phyloP scores from a whole-genome alignment of 2,113 vertebrate genomes.

The Embiotoca jacksoni region DNA sequence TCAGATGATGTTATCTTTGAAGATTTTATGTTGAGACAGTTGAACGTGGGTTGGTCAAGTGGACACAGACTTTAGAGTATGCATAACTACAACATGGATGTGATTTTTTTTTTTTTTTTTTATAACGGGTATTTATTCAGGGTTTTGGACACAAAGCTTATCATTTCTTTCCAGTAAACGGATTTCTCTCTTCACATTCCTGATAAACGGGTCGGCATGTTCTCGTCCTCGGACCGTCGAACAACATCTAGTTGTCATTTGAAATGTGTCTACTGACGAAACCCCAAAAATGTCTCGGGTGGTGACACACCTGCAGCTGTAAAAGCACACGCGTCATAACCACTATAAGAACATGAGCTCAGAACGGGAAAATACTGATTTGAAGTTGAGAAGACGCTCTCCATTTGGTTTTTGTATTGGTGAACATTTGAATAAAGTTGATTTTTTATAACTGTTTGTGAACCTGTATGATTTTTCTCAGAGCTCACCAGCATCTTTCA shows the following conservation, averaged over 20 bases:
- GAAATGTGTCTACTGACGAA: slow-evolving; percentile 15
- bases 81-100: slow-evolving; percentile 21
- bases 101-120: slow-evolving; percentile 29
- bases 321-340: slow-evolving; percentile 50
- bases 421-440: slow-evolving; percentile 84
- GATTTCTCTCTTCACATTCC: slow-evolving; percentile 59
- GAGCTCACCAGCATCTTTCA: not conserved
- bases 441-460: slow-evolving; percentile 54
- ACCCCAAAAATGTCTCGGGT: slow-evolving; percentile 4
- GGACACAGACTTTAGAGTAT: slow-evolving; percentile 9
- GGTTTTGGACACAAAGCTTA: slow-evolving; percentile 24
- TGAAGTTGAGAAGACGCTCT: slow-evolving; percentile 65
- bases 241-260: slow-evolving; percentile 20
- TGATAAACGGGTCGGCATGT: slow-evolving; percentile 21
- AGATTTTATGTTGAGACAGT: not conserved
- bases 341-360: slow-evolving; percentile 61
- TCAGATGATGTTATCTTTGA: not conserved
- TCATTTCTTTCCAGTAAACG: not conserved
- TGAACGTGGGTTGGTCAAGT: slow-evolving; percentile 8
- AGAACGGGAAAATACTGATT: slow-evolving; percentile 16
- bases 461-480: not conserved
- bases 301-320: slow-evolving; percentile 20
- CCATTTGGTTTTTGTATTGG: slow-evolving; percentile 83
- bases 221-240: slow-evolving; percentile 9
- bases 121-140: slow-evolving; percentile 57